Conservation (phyloP, 2,113 vertebrate species). For the Pteropus alecto region DNA sequence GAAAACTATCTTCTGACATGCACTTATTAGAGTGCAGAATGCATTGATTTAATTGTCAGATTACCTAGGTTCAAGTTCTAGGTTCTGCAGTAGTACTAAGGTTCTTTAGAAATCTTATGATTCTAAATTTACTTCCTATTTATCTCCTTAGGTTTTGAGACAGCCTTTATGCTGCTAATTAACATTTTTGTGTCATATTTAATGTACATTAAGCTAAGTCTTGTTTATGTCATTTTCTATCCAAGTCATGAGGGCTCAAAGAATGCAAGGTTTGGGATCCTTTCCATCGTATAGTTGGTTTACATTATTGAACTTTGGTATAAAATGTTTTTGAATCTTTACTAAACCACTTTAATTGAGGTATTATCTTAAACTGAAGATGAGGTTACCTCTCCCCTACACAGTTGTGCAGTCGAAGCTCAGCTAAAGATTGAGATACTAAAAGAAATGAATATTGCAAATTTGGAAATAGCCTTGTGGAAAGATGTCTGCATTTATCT, state of each 20-base stretch:
- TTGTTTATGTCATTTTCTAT: neutral
- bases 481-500: neutral
- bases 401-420: neutral
- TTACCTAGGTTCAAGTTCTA: no score
- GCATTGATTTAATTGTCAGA: neutral
- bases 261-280: neutral
- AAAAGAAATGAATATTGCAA: conserved; percentile 33
- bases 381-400: neutral
- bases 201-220: neutral
- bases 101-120: neutral
- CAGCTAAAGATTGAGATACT: neutral
- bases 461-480: conserved; percentile 5
- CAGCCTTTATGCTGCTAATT: neutral
- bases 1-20: neutral
- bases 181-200: neutral
- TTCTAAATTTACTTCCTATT: neutral
- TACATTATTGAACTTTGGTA: neutral
- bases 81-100: neutral
- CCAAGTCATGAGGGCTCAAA: neutral
- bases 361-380: neutral
- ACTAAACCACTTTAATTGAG: neutral
- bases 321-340: conserved; percentile 7
- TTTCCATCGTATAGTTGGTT: neutral
- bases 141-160: neutral
- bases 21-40: neutral